phyloP scores from a whole-genome alignment of 2,888 invertebrate species.

The Hylaea fasciaria region DNA sequence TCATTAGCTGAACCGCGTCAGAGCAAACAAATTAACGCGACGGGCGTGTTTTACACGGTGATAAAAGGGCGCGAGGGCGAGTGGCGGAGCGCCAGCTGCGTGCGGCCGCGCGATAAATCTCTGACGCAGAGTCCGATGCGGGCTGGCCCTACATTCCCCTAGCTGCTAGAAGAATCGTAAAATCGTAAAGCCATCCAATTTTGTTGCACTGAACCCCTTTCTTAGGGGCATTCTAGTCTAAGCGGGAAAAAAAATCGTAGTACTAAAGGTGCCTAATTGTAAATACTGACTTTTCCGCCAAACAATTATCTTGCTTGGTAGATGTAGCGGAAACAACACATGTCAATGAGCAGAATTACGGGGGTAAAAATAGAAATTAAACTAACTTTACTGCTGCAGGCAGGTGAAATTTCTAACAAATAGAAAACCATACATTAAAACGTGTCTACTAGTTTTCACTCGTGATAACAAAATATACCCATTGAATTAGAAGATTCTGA shows the following conservation, averaged over 20 bases:
- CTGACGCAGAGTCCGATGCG: constrained; percentile 48
- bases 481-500: no score
- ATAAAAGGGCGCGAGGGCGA: constrained; percentile 80
- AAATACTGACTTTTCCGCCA: neutral
- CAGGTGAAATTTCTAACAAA: constrained; percentile 17
- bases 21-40: constrained; percentile 84
- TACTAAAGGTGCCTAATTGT: neutral
- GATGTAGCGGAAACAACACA: constrained; percentile 10
- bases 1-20: constrained; percentile 82
- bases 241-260: neutral
- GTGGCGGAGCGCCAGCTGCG: constrained; percentile 76
- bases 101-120: constrained; percentile 75
- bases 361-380: constrained; percentile 10
- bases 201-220: neutral
- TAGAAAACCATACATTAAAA: no score
- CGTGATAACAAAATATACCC: no score
- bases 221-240: no score
- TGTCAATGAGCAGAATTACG: constrained; percentile 5
- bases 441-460: no score
- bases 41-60: constrained; percentile 79
- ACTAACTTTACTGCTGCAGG: constrained; percentile 13
- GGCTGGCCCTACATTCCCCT: constrained; percentile 23
- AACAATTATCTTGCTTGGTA: constrained; percentile 7
- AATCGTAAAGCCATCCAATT: no score
- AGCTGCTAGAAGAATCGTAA: no score